A percentile compares a stretch with the other conserved stretches of the same genome.
Conservation (phyloP, 1,140 invertebrate genomes). For the Steinernema feltiae region DNA sequence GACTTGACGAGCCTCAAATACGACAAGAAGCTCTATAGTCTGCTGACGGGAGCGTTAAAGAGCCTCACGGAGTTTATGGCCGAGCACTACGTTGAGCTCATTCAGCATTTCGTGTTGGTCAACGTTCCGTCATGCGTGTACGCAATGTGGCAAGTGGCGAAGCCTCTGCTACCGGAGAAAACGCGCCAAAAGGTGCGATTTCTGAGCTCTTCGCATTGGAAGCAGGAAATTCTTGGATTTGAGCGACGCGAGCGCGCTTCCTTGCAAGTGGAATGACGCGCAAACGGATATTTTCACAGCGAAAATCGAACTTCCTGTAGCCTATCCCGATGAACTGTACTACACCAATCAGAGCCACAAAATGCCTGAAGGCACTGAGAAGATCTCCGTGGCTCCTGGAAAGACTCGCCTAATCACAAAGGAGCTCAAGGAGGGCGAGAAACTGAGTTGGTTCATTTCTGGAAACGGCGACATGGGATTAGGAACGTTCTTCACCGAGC, state of each 20-base stretch:
- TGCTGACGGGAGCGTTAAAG: conserved; percentile 41
- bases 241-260: conserved; percentile 22
- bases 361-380: conserved; percentile 14
- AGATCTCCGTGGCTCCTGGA: conserved; percentile 36
- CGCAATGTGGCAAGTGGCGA: conserved; percentile 37
- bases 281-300: conserved; percentile 19
- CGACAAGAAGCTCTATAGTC: conserved; percentile 41
- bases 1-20: conserved; percentile 44
- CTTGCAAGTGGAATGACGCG: conserved; percentile 35
- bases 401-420: conserved; percentile 33
- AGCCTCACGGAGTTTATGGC: conserved; percentile 48
- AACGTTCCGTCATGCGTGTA: conserved; percentile 42
- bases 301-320: conserved; percentile 25
- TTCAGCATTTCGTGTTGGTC: conserved; percentile 47
- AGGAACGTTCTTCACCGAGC: conserved; percentile 36
- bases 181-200: conserved; percentile 45
- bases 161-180: conserved; percentile 41
- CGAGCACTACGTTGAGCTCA: conserved; percentile 49
- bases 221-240: conserved; percentile 42
- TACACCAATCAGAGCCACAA: conserved; percentile 25
- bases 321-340: conserved; percentile 33
- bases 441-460: conserved; percentile 31
- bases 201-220: conserved; percentile 33
- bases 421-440: conserved; percentile 34
- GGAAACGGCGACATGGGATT: conserved; percentile 39